phyloP scores from a whole-genome alignment of 2,113 vertebrate genomes.

The Hassar affinis region DNA sequence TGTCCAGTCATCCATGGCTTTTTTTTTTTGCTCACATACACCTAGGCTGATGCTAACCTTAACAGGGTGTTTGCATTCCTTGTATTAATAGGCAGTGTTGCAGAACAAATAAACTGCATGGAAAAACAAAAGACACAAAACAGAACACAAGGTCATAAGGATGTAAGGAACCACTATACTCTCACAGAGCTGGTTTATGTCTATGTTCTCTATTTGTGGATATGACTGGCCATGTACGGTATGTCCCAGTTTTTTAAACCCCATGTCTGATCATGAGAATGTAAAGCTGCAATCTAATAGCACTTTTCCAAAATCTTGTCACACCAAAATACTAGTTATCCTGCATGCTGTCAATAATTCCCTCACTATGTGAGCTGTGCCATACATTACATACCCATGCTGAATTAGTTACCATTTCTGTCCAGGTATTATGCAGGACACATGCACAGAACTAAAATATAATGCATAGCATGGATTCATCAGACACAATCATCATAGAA shows the following conservation, averaged over 20 bases:
- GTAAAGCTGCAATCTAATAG: not conserved
- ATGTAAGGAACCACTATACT: not conserved
- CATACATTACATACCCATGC: not conserved
- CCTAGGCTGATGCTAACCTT: not conserved
- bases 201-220: not conserved
- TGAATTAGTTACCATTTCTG: not conserved
- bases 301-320: not conserved
- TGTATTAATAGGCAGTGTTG: not conserved
- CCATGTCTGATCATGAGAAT: not conserved
- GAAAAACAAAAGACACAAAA: not conserved
- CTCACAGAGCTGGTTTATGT: not conserved
- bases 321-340: not conserved
- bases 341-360: not conserved
- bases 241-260: not conserved
- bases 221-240: not conserved
- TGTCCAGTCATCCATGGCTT: constrained; percentile 28
- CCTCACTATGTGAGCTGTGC: not conserved
- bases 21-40: not conserved
- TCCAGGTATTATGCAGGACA: not conserved
- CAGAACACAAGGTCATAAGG: not conserved
- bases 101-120: not conserved
- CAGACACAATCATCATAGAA: not conserved
- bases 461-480: not conserved
- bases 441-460: not conserved
- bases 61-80: not conserved